Conservation (phyloP, 64 coral and sea anemone species). For the Catalaphyllia jardinei region DNA sequence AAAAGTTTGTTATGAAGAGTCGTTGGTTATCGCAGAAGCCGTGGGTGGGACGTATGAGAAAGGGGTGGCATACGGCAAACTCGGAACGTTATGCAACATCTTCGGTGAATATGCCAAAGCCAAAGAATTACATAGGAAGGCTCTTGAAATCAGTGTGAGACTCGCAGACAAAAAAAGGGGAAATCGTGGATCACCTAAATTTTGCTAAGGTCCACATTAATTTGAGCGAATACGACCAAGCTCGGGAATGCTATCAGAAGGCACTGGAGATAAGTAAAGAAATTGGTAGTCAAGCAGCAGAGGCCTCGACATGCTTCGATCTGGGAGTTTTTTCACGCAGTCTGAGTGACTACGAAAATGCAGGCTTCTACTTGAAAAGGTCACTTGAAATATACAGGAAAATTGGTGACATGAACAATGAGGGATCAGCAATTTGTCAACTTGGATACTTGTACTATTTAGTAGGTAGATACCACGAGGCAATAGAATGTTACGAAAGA, state of each 20-base stretch:
- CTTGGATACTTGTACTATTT: background rate
- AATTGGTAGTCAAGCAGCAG: background rate
- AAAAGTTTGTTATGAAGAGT: background rate
- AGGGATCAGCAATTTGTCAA: too few species aligned
- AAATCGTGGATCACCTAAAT: background rate
- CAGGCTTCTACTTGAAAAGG: background rate
- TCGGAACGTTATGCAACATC: background rate
- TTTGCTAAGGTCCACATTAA: background rate
- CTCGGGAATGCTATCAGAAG: background rate
- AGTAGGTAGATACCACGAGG: slow-evolving; percentile 1
- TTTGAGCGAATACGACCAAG: background rate
- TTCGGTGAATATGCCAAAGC: background rate
- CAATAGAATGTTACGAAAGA: background rate
- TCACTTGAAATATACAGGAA: background rate
- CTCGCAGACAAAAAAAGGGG: background rate
- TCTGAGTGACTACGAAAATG: background rate
- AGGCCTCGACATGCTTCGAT: background rate
- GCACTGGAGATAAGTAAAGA: background rate
- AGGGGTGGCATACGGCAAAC: background rate
- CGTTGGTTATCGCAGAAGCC: background rate
- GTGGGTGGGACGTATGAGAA: background rate
- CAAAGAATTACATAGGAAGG: background rate
- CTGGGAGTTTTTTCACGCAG: background rate
- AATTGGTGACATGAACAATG: background rate
- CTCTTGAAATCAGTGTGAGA: background rate